Evolutionary conservation across 1,140 invertebrate genomes (phyloP), one percentile per base, ranked within the genome.

Genomic region (Drosophila oshimai): DNA sequence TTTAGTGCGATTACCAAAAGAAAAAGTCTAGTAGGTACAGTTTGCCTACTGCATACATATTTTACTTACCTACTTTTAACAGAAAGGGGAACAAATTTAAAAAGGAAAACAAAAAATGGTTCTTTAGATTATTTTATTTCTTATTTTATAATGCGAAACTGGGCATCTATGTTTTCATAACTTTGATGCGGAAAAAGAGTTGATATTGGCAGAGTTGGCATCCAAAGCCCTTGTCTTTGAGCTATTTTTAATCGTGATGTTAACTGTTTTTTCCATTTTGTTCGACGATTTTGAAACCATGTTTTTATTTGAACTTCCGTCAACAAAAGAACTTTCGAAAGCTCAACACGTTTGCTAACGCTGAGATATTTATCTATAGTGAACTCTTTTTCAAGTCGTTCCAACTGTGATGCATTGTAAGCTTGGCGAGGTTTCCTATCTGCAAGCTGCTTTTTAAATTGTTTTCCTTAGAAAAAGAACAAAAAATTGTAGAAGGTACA

Each of bases 301-400:
- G 98, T 99, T 91, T 99, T 99, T 51, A 99, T 98, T 92, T 99
- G 98, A 2, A 98, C 97, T 92, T 99, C 98, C 0, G 97, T 98
- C 7, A 99, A 91, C 54, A 94, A 95, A 5, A 99, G 89, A 0
- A 94, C 94, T 90, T 97, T 97, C 0, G 97, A 98, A 1, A 99
- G 92, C 77, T 99, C 97, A 95, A 98, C 95, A 39, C 98, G 92
- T 92, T 99, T 99, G 64, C 95, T 97, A 0, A 99, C 98, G 88
- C 97, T 98, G 6, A 99, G 92, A 90, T 99, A 99, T 91, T 99
- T 98, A 91, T 99, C 98, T 39, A 96, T 92, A 92, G 98, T 98
- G 89, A 99, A 99, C 92, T 99, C 97, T 1, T 94, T 93, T 92
- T 99, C 98, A 2, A 99, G 92, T 67, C 95, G 92, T 89, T 98